Conservation (phyloP, 2,113 vertebrate species). For the Falco punctatus region DNA sequence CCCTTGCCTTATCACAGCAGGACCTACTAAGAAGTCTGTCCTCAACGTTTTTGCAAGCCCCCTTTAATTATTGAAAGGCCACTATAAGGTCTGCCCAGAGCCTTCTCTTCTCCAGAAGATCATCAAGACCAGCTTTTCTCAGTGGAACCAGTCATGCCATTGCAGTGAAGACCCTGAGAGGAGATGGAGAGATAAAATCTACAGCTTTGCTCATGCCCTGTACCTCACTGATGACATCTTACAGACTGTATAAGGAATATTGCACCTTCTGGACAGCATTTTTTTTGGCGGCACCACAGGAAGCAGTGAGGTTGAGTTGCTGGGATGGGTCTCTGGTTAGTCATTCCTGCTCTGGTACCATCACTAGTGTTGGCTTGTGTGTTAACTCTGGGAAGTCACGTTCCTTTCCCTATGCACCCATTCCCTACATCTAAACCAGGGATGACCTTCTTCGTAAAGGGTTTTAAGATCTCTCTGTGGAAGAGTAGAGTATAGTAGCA, state of each 20-base stretch:
- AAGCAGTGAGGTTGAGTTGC: neutral
- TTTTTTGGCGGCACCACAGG: neutral
- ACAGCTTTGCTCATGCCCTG: neutral
- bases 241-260: neutral
- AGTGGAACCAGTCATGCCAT: neutral
- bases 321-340: neutral
- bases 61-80: too few relatives aligned
- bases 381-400: neutral
- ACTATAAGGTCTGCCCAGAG: too few relatives aligned
- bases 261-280: neutral
- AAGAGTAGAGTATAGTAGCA: neutral
- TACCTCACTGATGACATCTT: neutral
- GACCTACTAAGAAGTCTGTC: too few relatives aligned
- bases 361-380: neutral
- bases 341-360: neutral
- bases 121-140: neutral
- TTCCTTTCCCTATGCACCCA: rapidly evolving
- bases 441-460: neutral
- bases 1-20: too few relatives aligned
- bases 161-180: neutral
- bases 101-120: too few relatives aligned
- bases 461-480: neutral
- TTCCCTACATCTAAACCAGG: neutral
- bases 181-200: neutral
- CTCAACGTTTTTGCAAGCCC: too few relatives aligned